Conservation (phyloP, 2,113 vertebrate species). For the Engystomops pustulosus region DNA sequence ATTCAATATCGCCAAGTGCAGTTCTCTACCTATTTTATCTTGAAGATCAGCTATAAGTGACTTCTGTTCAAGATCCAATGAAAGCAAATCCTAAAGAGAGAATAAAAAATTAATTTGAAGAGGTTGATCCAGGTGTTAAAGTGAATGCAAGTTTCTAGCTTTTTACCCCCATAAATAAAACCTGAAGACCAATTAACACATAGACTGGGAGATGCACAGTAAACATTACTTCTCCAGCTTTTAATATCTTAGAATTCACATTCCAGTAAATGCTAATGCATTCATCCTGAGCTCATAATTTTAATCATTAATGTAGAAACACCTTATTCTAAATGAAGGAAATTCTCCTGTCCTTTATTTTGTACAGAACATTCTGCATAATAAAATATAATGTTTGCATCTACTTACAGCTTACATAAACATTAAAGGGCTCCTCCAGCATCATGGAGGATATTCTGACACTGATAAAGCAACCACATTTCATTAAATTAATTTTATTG, state of each 20-base stretch:
- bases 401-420: too few relatives aligned
- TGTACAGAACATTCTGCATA: too few relatives aligned
- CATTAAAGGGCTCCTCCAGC: too few relatives aligned
- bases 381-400: too few relatives aligned
- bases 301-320: too few relatives aligned
- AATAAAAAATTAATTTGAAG: conserved; percentile 54
- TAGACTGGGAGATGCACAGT: background rate
- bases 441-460: too few relatives aligned
- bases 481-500: too few relatives aligned
- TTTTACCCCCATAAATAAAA: background rate
- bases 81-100: conserved; percentile 74
- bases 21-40: conserved; percentile 84
- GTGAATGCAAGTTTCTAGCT: too few relatives aligned
- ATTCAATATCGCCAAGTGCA: too few relatives aligned
- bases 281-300: too few relatives aligned
- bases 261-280: background rate
- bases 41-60: conserved; percentile 73
- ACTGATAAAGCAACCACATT: too few relatives aligned
- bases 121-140: background rate
- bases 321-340: background rate
- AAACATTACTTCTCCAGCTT: background rate
- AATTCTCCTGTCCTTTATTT: background rate
- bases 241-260: background rate
- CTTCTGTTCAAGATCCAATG: conserved; percentile 71
- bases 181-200: background rate